These are phyloP conservation scores for Silurus meridionalis DNA, from an alignment of 2,113 vertebrate genomes.

Conservation along the genomic window DNA sequence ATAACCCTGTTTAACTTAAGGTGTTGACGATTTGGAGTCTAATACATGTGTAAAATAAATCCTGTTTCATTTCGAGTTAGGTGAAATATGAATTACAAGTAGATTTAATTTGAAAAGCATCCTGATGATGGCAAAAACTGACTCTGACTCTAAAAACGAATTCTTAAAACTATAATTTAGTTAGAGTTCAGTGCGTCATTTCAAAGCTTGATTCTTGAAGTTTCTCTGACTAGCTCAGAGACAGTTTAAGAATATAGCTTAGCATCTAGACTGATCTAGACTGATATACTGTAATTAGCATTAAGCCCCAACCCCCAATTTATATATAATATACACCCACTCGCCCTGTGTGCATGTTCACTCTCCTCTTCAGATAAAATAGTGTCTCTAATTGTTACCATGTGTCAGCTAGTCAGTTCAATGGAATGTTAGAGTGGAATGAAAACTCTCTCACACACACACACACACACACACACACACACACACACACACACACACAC, in stretches of 20 bases:
- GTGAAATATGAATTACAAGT: not conserved
- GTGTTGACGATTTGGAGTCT: not conserved
- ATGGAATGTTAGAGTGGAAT: slow-evolving; percentile 59
- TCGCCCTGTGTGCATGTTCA: slow-evolving; percentile 22
- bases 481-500: slow-evolving; percentile 33
- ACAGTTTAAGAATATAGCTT: not conserved
- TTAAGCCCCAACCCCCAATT: not conserved
- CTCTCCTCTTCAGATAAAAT: slow-evolving; percentile 46
- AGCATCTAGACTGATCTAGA: not conserved
- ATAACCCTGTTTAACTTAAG: not conserved
- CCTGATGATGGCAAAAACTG: not conserved
- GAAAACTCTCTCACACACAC: slow-evolving; percentile 42
- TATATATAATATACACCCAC: not conserved
- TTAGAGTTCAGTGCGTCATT: not conserved
- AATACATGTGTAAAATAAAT: not conserved
- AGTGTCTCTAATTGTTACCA: slow-evolving; percentile 71
- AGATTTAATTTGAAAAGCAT: not conserved
- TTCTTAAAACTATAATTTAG: too few relatives aligned
- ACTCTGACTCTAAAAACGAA: not conserved
- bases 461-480: slow-evolving; percentile 37
- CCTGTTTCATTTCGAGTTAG: not conserved
- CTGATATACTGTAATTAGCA: not conserved
- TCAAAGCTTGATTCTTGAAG: not conserved
- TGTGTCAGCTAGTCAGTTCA: slow-evolving; percentile 69
- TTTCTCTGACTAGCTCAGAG: not conserved